Conservation (phyloP, 2,113 vertebrate genomes). For the Centropus bengalensis region DNA sequence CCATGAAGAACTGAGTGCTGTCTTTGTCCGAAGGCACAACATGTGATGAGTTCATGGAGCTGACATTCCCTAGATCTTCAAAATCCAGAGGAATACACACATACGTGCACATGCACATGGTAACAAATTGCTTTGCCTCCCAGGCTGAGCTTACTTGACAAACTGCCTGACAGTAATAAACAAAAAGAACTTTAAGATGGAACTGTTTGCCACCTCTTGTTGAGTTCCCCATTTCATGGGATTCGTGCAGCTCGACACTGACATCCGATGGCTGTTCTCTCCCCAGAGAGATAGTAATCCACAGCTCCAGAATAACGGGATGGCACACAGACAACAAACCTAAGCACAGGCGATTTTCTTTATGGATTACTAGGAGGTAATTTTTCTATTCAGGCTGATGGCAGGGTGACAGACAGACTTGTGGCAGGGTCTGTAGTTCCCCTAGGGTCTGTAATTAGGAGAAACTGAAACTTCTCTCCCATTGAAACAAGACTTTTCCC, state of each 20-base stretch:
- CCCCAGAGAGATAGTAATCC: fast-evolving
- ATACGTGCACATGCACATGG: fast-evolving
- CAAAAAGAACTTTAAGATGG: not conserved
- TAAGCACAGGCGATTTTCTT: not conserved
- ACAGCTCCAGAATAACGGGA: not conserved
- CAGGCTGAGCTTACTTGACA: not conserved
- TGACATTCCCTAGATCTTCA: not conserved
- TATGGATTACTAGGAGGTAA: not conserved
- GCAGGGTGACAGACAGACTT: not conserved
- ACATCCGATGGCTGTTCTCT: conserved; percentile 28
- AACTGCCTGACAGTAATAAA: not conserved
- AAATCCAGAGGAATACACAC: not conserved
- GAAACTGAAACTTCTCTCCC: not conserved
- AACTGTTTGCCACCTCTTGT: not conserved
- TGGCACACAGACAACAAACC: not conserved
- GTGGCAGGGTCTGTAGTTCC: not conserved
- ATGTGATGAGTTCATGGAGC: fast-evolving
- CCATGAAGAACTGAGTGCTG: not conserved
- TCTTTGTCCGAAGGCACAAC: not conserved
- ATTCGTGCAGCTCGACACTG: conserved; percentile 26
- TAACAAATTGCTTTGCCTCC: not conserved
- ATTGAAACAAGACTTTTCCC: fast-evolving
- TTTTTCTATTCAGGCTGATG: not conserved
- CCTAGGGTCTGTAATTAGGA: not conserved
- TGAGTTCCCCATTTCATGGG: not conserved